Evolutionary conservation across 2,888 invertebrate species (phyloP).

Genomic region (Torymus texanus): DNA sequence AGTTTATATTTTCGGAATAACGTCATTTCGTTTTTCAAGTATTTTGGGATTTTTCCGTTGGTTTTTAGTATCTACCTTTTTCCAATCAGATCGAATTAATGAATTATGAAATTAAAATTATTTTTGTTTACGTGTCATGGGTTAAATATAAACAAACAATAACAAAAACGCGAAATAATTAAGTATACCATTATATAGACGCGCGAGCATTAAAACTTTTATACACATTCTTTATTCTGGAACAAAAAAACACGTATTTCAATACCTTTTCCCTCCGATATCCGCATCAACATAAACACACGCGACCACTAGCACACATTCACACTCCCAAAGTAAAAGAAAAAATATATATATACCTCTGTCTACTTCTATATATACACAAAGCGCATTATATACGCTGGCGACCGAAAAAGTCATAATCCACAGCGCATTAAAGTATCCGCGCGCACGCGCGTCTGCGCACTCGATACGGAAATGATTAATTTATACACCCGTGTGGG

Average conservation of each 20-base stretch:
- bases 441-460: neutral
- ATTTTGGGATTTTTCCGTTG: too few relatives aligned
- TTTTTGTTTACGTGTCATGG: too few relatives aligned
- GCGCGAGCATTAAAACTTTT: too few relatives aligned
- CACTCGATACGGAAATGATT: conserved; percentile 6
- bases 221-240: too few relatives aligned
- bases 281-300: conserved; percentile 10
- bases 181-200: too few relatives aligned
- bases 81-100: too few relatives aligned
- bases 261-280: conserved; percentile 6
- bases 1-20: too few relatives aligned
- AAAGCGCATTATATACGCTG: neutral
- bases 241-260: neutral
- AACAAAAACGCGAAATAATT: too few relatives aligned
- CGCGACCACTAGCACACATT: neutral
- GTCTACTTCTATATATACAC: neutral
- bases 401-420: conserved; percentile 30
- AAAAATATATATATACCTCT: conserved; percentile 8
- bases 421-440: conserved; percentile 30
- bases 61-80: too few relatives aligned
- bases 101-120: too few relatives aligned
- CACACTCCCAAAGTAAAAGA: neutral
- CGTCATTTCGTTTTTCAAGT: too few relatives aligned
- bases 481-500: conserved; percentile 24
- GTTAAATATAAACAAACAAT: too few relatives aligned